These are phyloP conservation scores for Drosophila phalerata DNA, from an alignment of 2,888 invertebrate species.

Conservation along the genomic window DNA sequence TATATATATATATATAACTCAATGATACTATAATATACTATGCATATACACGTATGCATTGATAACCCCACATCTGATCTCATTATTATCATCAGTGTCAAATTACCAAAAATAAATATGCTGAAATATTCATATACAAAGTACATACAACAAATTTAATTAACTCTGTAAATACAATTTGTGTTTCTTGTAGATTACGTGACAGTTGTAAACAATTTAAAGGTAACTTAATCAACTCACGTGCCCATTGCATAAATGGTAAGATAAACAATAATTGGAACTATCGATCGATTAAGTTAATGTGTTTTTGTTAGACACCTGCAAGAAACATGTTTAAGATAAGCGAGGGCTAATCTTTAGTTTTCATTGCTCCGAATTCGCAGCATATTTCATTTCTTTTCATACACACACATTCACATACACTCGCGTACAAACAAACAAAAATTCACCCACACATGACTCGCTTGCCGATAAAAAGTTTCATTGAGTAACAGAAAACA, in stretches of 20 bases:
- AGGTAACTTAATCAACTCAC: slow-evolving; percentile 7
- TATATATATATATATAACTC: slow-evolving; percentile 27
- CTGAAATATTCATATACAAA: slow-evolving; percentile 1
- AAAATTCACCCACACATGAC: slow-evolving; percentile 28
- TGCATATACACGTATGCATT: slow-evolving; percentile 34
- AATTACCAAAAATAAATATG: slow-evolving; percentile 36
- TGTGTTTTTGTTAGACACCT: slow-evolving; percentile 20
- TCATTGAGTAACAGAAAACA: slow-evolving; percentile 63
- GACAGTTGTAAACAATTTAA: slow-evolving; percentile 22
- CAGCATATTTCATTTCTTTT: not conserved
- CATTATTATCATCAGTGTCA: slow-evolving; percentile 33
- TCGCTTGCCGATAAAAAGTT: slow-evolving; percentile 40
- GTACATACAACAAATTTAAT: not conserved
- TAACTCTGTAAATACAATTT: not conserved
- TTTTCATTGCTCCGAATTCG: slow-evolving; percentile 2
- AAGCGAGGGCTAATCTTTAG: slow-evolving; percentile 5
- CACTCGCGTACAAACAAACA: slow-evolving; percentile 2
- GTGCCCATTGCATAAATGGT: slow-evolving; percentile 27
- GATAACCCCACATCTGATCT: slow-evolving; percentile 46
- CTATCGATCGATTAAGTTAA: slow-evolving; percentile 24
- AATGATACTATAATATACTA: slow-evolving; percentile 25
- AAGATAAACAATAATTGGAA: slow-evolving; percentile 24
- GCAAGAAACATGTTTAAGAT: not conserved
- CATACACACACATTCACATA: slow-evolving; percentile 7
- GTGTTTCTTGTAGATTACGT: slow-evolving; percentile 15